These are phyloP conservation scores for Drosophila recens DNA, from an alignment of 2,888 invertebrate genomes.

Conservation along the genomic window DNA sequence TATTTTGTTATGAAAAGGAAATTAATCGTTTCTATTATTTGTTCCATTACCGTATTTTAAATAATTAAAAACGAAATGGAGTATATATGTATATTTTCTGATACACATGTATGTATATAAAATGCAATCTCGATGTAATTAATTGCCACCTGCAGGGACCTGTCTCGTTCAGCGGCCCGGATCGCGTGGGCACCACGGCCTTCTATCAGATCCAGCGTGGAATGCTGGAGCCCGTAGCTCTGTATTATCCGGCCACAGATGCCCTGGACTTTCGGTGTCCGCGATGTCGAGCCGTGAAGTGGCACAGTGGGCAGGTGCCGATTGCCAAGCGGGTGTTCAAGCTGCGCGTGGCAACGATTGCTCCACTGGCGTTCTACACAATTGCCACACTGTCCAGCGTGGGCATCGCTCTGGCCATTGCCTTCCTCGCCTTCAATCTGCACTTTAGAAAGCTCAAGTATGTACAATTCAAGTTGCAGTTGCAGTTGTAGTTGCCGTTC, in stretches of 20 bases:
- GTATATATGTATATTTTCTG: neutral
- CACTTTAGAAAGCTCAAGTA: constrained; percentile 93
- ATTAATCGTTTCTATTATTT: no score
- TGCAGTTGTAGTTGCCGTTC: neutral
- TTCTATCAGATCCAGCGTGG: constrained; percentile 95
- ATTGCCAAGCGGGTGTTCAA: constrained; percentile 92
- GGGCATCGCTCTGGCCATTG: constrained; percentile 91
- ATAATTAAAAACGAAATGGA: neutral
- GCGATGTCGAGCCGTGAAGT: constrained; percentile 89
- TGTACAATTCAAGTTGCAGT: constrained; percentile 51
- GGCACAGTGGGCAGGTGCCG: constrained; percentile 93
- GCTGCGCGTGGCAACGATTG: constrained; percentile 91
- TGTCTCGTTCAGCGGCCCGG: constrained; percentile 94
- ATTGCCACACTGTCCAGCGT: constrained; percentile 90
- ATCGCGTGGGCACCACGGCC: constrained; percentile 94
- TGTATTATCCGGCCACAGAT: constrained; percentile 88
- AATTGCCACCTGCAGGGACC: constrained; percentile 89
- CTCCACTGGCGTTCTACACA: constrained; percentile 90
- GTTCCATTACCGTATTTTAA: no score
- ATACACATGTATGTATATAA: neutral
- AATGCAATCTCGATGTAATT: neutral
- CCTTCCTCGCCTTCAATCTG: constrained; percentile 93
- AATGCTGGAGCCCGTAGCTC: constrained; percentile 90
- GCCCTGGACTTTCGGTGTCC: constrained; percentile 89
- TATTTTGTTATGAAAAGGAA: no score